Evolutionary conservation across 2,113 vertebrate genomes (phyloP), one percentile per base, ranked within the genome.

Genomic region (Acrocephalus kingi): DNA sequence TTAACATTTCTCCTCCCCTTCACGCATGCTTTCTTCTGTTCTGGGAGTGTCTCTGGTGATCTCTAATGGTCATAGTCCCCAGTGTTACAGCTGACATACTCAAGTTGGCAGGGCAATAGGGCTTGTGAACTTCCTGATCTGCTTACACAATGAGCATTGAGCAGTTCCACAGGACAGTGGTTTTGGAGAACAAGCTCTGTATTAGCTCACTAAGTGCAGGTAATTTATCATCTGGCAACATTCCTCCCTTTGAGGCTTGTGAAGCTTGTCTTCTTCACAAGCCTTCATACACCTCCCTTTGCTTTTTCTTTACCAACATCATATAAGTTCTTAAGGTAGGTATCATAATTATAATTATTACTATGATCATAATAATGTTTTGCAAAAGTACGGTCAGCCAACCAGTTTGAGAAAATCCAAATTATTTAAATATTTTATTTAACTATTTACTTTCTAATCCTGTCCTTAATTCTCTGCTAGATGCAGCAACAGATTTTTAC

Each of bases 101-200:
- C 0, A 1, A 20, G 48, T 0, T 72, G 31, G 21, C 31, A 31
- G 20, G 25, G 7, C 16, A 24, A 8, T 16, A 13, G 16, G 10
- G 37, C 31, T 52, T 1, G 2, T 61, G 55, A 30, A 15, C 6
- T 30, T 43, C 56, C 37, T 25, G 15, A 25, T 61, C 35, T 37
- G 35, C 21, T 43, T 24, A 30, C 6, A 8, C 31, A 52, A 5
- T 52, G 46, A 9, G 19, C 6, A 15, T 15, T 51, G 19, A 10
- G 15, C 20, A 43, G 17, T 23, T 71, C 25, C 31, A 23, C 7
- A 43, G 24, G 6, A 24, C 9, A 28, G 15, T n/a, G 24, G 12
- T 51, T 83, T 61, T 43, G 66, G 55, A 61, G 37, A 61, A 10
- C 9, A 51, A 61, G 24, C 7, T 35, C 35, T 30, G 24, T 24